Percentiles rank a stretch among this genome's conserved stretches.
Conservation (phyloP, 2,888 invertebrate genomes). For the Hemaris fuciformis region DNA sequence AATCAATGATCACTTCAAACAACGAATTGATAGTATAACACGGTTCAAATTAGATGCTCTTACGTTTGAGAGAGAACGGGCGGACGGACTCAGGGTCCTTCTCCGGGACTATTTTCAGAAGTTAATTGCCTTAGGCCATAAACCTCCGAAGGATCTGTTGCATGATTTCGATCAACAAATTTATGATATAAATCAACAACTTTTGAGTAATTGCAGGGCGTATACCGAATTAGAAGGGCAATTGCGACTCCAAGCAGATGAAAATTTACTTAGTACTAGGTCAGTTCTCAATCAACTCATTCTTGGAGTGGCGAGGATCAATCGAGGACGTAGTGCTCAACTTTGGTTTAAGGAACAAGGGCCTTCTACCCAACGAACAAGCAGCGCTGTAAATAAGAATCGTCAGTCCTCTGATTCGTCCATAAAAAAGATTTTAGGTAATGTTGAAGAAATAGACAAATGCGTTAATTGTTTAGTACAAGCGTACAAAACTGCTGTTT, state of each 20-base stretch:
- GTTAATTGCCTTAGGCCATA: conserved; percentile 49
- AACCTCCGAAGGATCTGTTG: conserved; percentile 53
- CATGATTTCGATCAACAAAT: conserved; percentile 62
- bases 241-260: conserved; percentile 50
- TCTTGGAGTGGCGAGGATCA: conserved; percentile 34
- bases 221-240: conserved; percentile 57
- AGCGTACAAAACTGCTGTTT: conserved; percentile 49
- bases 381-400: conserved; percentile 25
- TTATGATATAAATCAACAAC: conserved; percentile 66
- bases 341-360: conserved; percentile 30
- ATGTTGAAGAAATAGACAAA: conserved; percentile 42
- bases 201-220: conserved; percentile 61
- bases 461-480: conserved; percentile 47
- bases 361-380: conserved; percentile 25
- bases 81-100: conserved; percentile 49
- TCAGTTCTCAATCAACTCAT: conserved; percentile 55
- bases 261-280: conserved; percentile 40
- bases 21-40: conserved; percentile 41
- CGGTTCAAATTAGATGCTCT: conserved; percentile 52
- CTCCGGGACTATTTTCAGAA: conserved; percentile 56
- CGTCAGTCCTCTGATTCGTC: conserved; percentile 20
- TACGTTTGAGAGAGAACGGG: conserved; percentile 54
- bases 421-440: conserved; percentile 26
- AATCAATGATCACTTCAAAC: conserved; percentile 36
- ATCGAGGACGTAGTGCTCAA: conserved; percentile 37